Conservation (phyloP, 23 tunicate genomes). For the Ciona savignyi region DNA sequence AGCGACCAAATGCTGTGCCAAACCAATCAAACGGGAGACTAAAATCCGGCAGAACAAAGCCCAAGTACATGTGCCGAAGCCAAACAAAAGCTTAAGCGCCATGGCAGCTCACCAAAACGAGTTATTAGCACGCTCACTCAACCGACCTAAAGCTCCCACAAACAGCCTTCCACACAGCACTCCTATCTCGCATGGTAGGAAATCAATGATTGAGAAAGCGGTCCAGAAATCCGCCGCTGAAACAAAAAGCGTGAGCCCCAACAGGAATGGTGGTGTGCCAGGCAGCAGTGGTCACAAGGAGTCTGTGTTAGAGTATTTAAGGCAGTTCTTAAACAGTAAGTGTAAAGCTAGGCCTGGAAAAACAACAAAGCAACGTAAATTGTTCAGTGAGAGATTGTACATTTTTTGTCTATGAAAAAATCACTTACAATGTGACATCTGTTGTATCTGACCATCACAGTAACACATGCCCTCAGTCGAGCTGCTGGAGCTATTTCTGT, state of each 20-base stretch:
- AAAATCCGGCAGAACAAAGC: neutral
- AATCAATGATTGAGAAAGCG: neutral
- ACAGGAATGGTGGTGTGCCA: neutral
- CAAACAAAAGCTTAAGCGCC: neutral
- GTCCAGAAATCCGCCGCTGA: neutral
- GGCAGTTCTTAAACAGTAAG: neutral
- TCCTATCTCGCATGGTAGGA: neutral
- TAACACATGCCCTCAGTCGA: no score
- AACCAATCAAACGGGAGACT: neutral
- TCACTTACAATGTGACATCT: no score
- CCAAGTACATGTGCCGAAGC: neutral
- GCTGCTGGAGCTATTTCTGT: no score
- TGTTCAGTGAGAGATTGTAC: no score
- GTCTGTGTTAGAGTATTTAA: neutral
- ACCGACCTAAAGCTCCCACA: neutral
- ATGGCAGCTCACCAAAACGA: neutral
- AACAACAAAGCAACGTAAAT: no score
- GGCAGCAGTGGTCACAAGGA: neutral
- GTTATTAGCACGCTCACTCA: neutral
- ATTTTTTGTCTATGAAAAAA: no score
- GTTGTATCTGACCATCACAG: no score
- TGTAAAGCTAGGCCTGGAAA: no score
- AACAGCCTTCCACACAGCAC: neutral
- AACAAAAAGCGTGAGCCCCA: neutral
- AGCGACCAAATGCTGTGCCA: conserved; percentile 1